Base-by-base conservation (phyloP, 35 echinoderm and acorn worm genomes). In the Nesometra sesokonis region DNA sequence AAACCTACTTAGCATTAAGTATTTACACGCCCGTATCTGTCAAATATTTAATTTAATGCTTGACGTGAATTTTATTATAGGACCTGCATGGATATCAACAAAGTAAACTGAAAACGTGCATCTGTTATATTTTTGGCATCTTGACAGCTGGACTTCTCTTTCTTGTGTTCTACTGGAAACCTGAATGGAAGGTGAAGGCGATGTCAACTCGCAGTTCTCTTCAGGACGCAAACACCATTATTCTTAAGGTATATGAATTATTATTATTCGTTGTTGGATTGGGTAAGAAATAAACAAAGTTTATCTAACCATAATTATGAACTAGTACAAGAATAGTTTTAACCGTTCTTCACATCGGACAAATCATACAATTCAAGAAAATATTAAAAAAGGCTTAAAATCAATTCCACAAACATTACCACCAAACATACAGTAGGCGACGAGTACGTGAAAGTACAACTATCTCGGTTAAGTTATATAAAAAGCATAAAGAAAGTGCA, bases 141-240 rank as follows among this genome's bases (percentile, higher is more conserved):
- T 67, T 94, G 30, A 89, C 96, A 0, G 33, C 83, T 37, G 96
- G 96, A 34, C 34, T 99, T 15, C 46, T 92, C 39, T 86, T 94
- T 57, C 32, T 94, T 11, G 77, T 94, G 29, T 94, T 94, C 35
- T 86, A 84, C 57, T 99, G 96, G 96, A 99, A 99, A 57, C 96
- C 96, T 0, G 86, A 94, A 43, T 99, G 96, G 96, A 77, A 67
- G 29, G 78, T 94, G n/a, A 94, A 90, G 82, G 35, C 85, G 23
- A 94, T 93, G 86, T 99, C 85, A 78, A 79, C 84, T 11, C 77
- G 90, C 32, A 92, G 92, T 67, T 86, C 87, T 67, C 37, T 99
- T 3, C 82, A 85, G 80, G 87, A 92, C 29, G 96, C 96, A 29
- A 86, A 99, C 57, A 85, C 85, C 7, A 37, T 99, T 0, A 78